Base-by-base conservation (phyloP, 1,140 invertebrate genomes). In the Bacillus rossius region DNA sequence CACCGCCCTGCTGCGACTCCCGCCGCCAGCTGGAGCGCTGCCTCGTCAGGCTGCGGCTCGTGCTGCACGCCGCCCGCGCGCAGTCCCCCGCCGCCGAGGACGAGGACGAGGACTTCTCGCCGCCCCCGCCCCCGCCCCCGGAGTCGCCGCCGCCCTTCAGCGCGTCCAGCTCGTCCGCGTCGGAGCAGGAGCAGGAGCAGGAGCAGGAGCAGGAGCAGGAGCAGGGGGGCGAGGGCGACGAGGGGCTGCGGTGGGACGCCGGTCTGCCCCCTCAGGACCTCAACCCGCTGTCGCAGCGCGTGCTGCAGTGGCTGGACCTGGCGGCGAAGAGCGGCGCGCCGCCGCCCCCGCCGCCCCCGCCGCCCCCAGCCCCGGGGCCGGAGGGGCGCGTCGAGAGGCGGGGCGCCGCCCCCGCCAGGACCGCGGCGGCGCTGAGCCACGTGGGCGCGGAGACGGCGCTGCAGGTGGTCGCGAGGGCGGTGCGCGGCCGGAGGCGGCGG, bases 291-390 rank as follows among this genome's bases (percentile, higher is more conserved):
- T 81, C 79, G 2, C 80, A 83, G 48, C 68, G 81, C 53, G 81
- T 84, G 0, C 67, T 82, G 10, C 76, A 80, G 60, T 84, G 82
- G 82, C 62, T 84, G 22, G 80, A 83, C 67, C 65, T 82, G 34
- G 79, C 80, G 1, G 78, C 73, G 0, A 69, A 61, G 13, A 2
- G 22, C 22, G 40, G 45, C 43, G 55, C 2, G 14, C 34, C 55
- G 0, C 22, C 55, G 16, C 47, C 55, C 16, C 13, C 45, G 16
- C 47, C 55, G 10, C 45, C 22, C 2, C 22, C 48, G 23, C 20
- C 55, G 13, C 45, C 50, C 3, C 43, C 38, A 16, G 17, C 51
- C 13, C 43, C 25, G 4, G 16, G 43, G 25, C 16, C 16, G 38
- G n/a, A 14, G 1, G 13, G 19, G n/a, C 29, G 51, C 8, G 13